Evolutionary conservation across 2,888 invertebrate species (phyloP).

Genomic region (Ischnus inquisitorius): DNA sequence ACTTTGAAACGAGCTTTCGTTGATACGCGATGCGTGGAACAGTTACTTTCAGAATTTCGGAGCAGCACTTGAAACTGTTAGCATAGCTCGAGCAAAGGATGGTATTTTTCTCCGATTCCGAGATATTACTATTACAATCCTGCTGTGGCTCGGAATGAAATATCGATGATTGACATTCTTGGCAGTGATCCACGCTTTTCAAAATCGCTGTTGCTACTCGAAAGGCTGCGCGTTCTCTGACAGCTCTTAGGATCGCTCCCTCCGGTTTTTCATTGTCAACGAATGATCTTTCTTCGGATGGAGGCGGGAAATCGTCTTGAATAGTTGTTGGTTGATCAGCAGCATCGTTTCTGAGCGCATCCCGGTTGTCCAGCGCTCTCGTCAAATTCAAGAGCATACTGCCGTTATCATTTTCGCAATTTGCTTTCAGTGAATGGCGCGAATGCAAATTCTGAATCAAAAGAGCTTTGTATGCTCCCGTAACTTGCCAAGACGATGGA

Average conservation of each 20-base stretch:
- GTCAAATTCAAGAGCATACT: slow-evolving; percentile 5
- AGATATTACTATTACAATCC: background rate
- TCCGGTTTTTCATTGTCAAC: background rate
- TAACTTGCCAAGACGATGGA: background rate
- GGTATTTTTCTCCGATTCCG: background rate
- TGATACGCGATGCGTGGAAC: background rate
- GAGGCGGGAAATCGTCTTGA: background rate
- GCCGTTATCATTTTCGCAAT: background rate
- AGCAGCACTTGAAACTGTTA: slow-evolving; percentile 5
- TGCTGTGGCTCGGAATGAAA: background rate
- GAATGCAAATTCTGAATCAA: background rate
- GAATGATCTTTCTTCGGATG: background rate
- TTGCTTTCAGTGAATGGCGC: background rate
- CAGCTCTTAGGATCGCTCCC: background rate
- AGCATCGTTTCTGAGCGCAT: background rate
- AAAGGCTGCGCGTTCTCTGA: background rate
- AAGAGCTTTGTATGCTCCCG: background rate
- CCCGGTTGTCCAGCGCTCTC: background rate
- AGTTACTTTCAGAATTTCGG: background rate
- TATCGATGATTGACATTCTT: background rate
- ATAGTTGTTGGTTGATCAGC: background rate
- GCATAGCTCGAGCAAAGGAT: slow-evolving; percentile 1
- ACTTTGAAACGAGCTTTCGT: slow-evolving; percentile 8
- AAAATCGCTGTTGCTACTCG: slow-evolving; percentile 2
- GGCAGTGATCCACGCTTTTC: background rate